Percentiles rank a stretch among this genome's conserved stretches.
These are phyloP conservation scores for Anolis sagrei DNA, from an alignment of 2,113 vertebrate species.

Conservation along the genomic window DNA sequence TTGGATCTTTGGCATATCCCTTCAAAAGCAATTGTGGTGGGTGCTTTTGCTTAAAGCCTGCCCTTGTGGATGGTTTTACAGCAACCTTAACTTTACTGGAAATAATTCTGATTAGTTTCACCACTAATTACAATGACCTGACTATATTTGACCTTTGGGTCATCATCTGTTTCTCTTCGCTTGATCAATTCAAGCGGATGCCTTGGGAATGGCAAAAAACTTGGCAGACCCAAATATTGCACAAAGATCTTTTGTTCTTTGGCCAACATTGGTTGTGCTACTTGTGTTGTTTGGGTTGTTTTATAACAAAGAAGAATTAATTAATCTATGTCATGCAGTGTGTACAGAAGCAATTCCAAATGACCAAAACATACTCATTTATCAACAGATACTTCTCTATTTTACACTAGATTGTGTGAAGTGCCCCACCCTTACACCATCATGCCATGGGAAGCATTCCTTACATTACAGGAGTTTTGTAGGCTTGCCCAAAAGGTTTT, in stretches of 20 bases:
- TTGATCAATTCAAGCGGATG: background rate
- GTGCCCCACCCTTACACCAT: background rate
- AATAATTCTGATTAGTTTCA: background rate
- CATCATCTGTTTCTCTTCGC: background rate
- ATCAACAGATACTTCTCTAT: background rate
- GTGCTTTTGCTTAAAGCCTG: background rate
- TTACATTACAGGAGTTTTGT: background rate
- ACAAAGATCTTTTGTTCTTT: constrained; percentile 38
- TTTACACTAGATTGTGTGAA: too few species aligned
- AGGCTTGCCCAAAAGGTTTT: background rate
- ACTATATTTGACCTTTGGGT: constrained; percentile 15
- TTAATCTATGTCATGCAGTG: constrained; percentile 45
- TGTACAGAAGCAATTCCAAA: constrained; percentile 20
- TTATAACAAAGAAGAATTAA: background rate
- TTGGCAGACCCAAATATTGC: constrained; percentile 3
- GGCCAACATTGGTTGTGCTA: constrained; percentile 17
- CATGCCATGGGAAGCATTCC: background rate
- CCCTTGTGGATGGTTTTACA: background rate
- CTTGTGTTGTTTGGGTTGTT: constrained; percentile 33
- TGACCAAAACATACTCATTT: background rate
- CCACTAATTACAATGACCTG: constrained; percentile 29
- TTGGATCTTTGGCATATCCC: constrained; percentile 1
- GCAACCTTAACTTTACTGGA: constrained; percentile 7
- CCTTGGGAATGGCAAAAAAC: background rate
- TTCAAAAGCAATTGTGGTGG: background rate